phyloP scores from a whole-genome alignment of 2,797 vertebrate species.

The Crypturellus tataupa region DNA sequence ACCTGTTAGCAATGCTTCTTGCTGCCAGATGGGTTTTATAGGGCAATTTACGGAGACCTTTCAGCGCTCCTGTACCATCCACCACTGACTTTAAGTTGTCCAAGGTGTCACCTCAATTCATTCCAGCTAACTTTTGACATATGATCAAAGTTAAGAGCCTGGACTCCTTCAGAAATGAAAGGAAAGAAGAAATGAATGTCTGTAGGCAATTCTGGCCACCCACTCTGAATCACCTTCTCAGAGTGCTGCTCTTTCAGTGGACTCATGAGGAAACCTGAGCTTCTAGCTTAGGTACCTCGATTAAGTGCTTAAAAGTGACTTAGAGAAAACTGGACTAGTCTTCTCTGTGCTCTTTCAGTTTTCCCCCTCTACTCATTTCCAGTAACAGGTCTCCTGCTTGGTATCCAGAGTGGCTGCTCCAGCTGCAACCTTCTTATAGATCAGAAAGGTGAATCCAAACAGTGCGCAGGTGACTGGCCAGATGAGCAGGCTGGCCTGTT shows the following conservation, averaged over 20 bases:
- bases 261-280: background rate
- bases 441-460: background rate
- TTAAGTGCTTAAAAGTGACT: constrained; percentile 43
- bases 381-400: background rate
- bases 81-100: background rate
- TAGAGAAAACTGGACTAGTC: background rate
- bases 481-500: background rate
- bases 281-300: constrained; percentile 26
- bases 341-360: background rate
- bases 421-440: background rate
- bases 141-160: background rate
- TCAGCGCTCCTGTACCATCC: background rate
- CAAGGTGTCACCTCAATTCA: background rate
- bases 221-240: background rate
- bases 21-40: background rate
- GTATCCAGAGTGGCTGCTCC: background rate
- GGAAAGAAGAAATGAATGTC: background rate
- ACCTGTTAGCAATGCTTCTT: background rate
- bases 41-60: background rate
- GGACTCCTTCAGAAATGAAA: background rate
- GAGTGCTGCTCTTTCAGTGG: background rate
- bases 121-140: background rate
- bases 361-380: background rate
- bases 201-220: background rate
- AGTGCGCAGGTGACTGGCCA: background rate